A percentile compares a stretch with the other conserved stretches of the same genome.
Evolutionary conservation across 2,113 vertebrate species (phyloP).

Genomic region (Axis porcinus): DNA sequence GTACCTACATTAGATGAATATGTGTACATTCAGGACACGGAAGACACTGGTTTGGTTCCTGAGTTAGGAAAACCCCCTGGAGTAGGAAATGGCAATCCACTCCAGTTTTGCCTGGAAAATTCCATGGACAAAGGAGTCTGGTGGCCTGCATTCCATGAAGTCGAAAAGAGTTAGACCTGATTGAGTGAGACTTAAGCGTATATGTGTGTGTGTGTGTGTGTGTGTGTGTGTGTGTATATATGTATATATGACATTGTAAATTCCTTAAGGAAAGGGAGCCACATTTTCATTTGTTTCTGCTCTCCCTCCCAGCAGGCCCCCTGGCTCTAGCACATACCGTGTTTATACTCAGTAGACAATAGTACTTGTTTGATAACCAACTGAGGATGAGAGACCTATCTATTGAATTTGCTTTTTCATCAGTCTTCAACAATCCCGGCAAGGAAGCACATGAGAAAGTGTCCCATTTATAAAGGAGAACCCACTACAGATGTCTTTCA

Average conservation of each 20-base stretch:
- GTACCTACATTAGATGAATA: background rate
- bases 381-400: background rate
- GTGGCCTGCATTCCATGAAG: background rate
- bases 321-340: background rate
- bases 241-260: background rate
- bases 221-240: too few relatives aligned
- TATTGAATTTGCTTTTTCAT: background rate
- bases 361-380: background rate
- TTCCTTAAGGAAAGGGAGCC: background rate
- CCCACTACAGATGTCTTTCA: background rate
- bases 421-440: background rate
- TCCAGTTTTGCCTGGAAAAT: background rate
- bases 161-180: background rate
- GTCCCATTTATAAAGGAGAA: background rate
- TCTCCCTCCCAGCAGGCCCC: background rate
- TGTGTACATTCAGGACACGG: background rate
- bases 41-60: background rate
- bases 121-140: background rate
- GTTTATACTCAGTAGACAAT: background rate
- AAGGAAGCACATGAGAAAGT: background rate
- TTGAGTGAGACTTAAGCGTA: background rate
- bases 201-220: accelerated
- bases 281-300: background rate
- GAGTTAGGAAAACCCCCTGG: background rate
- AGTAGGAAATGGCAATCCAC: background rate